phyloP scores from a whole-genome alignment of 2,797 vertebrate genomes.

The Ctenochaetus hawaiiensis region DNA sequence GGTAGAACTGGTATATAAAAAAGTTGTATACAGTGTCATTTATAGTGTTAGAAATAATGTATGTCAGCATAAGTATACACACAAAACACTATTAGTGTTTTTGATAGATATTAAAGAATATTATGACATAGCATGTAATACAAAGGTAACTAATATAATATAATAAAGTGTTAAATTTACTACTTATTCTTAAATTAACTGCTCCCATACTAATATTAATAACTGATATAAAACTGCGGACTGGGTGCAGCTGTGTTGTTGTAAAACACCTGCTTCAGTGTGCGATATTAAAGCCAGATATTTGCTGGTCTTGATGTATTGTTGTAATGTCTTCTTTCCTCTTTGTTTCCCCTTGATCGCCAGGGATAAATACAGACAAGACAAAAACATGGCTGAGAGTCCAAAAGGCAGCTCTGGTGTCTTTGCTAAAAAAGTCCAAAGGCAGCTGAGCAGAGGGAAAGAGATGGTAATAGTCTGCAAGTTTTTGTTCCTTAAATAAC shows the following conservation, averaged over 20 bases:
- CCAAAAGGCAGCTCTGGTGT: constrained; percentile 86
- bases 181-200: not conserved
- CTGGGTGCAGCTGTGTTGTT: not conserved
- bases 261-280: not conserved
- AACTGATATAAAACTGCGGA: not conserved
- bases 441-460: constrained; percentile 91
- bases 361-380: constrained; percentile 40
- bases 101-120: not conserved
- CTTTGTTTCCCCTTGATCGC: constrained; percentile 20
- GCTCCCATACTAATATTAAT: not conserved
- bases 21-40: no score
- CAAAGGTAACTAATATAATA: not conserved
- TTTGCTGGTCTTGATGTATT: not conserved
- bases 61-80: no score
- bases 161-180: not conserved
- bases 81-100: not conserved
- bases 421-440: constrained; percentile 93
- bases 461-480: constrained; percentile 89
- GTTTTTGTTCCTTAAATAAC: not conserved
- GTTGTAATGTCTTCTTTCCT: not conserved
- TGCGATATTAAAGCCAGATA: not conserved
- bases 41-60: no score
- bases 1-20: no score
- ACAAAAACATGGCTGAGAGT: constrained; percentile 71
- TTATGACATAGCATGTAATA: not conserved